A percentile compares a stretch with the other conserved stretches of the same genome.
These are phyloP conservation scores for Halictus quadricinctus DNA, from an alignment of 2,888 invertebrate genomes.

Conservation along the genomic window DNA sequence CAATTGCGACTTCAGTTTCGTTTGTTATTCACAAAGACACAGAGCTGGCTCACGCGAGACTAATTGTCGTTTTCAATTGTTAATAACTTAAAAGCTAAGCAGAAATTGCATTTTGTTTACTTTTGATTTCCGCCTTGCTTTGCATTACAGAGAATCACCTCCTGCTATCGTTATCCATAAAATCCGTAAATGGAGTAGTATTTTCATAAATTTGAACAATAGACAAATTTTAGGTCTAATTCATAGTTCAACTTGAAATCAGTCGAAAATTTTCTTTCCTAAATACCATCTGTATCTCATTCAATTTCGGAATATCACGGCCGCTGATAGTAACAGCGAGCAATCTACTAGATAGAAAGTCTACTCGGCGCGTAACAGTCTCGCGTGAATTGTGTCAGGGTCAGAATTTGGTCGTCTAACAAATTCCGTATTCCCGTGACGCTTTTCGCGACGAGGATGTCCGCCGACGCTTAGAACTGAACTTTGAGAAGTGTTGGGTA, in stretches of 20 bases:
- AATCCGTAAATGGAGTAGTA: background rate
- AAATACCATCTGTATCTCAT: background rate
- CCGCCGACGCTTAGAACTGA: background rate
- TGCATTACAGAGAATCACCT: background rate
- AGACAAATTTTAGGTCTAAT: background rate
- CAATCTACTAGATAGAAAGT: slow-evolving; percentile 51
- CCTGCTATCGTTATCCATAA: background rate
- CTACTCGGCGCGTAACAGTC: slow-evolving; percentile 44
- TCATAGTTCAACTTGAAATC: background rate
- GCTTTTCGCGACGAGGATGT: slow-evolving; percentile 21
- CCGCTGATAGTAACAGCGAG: slow-evolving; percentile 4
- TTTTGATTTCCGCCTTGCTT: background rate
- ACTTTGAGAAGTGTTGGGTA: background rate
- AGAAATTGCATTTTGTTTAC: background rate
- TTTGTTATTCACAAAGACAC: background rate
- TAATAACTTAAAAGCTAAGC: background rate
- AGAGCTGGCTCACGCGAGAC: background rate
- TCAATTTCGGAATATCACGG: slow-evolving; percentile 14
- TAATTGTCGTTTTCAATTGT: background rate
- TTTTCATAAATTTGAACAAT: background rate
- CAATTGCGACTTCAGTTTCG: background rate
- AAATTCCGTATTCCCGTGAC: slow-evolving; percentile 39
- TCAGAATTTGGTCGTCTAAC: slow-evolving; percentile 66
- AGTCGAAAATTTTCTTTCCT: background rate
- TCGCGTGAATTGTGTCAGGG: slow-evolving; percentile 68